Evolutionary conservation across 1,140 invertebrate species (phyloP).

Genomic region (Drosophila paulistorum): DNA sequence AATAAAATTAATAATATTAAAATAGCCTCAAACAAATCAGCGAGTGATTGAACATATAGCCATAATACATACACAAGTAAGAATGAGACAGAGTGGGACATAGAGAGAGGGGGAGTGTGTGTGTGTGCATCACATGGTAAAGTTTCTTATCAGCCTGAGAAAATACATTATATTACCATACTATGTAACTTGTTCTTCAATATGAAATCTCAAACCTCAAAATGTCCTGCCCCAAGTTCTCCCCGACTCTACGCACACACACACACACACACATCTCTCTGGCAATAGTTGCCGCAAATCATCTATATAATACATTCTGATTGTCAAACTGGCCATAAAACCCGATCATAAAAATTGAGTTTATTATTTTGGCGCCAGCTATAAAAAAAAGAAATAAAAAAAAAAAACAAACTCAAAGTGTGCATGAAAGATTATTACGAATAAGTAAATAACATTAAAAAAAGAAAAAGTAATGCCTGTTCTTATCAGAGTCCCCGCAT

Average conservation of each 20-base stretch:
- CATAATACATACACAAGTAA: background rate
- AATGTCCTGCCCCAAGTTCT: conserved; percentile 19
- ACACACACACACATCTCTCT: conserved; percentile 12
- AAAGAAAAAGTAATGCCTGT: conserved; percentile 40
- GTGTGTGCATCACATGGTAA: background rate
- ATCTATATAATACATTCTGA: conserved; percentile 29
- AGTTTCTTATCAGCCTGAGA: conserved; percentile 6
- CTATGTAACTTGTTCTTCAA: background rate
- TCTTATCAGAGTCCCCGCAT: conserved; percentile 42
- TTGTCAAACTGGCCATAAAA: conserved; percentile 57
- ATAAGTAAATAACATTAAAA: conserved; percentile 19
- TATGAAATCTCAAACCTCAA: background rate
- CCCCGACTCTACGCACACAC: background rate
- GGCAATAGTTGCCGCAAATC: conserved; percentile 40
- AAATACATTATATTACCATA: background rate
- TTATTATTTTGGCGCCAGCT: conserved; percentile 73
- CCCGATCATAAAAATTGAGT: conserved; percentile 56
- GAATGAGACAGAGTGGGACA: conserved; percentile 52
- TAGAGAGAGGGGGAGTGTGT: background rate
- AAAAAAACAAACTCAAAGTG: conserved; percentile 54
- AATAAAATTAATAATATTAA: conserved; percentile 32
- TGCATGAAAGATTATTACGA: conserved; percentile 39
- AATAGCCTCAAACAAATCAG: conserved; percentile 48
- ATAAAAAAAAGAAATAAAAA: conserved; percentile 50
- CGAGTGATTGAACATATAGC: conserved; percentile 61